Evolutionary conservation across 2,113 vertebrate species (phyloP), one percentile per base, ranked within the genome.

Genomic region (Panthera uncia): DNA sequence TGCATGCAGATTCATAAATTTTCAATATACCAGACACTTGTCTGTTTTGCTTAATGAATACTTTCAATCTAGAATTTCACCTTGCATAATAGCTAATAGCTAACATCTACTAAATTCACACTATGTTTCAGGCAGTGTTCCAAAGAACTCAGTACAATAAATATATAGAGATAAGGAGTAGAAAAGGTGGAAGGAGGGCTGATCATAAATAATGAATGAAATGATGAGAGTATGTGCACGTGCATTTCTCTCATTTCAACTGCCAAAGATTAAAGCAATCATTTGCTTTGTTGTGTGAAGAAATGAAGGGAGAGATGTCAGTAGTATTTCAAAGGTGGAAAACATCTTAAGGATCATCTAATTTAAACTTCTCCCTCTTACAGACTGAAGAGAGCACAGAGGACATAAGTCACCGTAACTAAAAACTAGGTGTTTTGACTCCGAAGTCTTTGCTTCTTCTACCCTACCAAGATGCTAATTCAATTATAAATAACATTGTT

Each of bases 151-250:
- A 15, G 6, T n/a, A 19, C 7, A n/a, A 76, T 16, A n/a, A 29
- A 23, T 0, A 74, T 9, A 18, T 0, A 21, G 23, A 15, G 11
- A 23, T 0, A 19, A 79, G 29, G 13, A 41, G 29, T 0, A 16
- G 29, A 11, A 36, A 82, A 66, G 29, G 23, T 14, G 23, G 57
- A 16, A 25, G 74, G 31, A 23, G 74, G 45, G 8, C 4, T 9
- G 73, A 45, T 68, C 8, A 5, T 5, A 48, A 21, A 81, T 19
- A 52, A 80, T 50, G 89, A n/a, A 29, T 29, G 38, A 89, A 83
- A 18, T 2, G 45, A 36, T 9, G 38, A 29, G 41, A 41, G 27
- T 52, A 65, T 23, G 21, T 10, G 18, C 36, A 31, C 1, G 19
- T 74, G 29, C 52, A n/a, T 25, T 65, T 82, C 29, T 78, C 45